These are phyloP conservation scores for Sebastes glaucus DNA, from an alignment of 2,797 vertebrate species.

Conservation along the genomic window DNA sequence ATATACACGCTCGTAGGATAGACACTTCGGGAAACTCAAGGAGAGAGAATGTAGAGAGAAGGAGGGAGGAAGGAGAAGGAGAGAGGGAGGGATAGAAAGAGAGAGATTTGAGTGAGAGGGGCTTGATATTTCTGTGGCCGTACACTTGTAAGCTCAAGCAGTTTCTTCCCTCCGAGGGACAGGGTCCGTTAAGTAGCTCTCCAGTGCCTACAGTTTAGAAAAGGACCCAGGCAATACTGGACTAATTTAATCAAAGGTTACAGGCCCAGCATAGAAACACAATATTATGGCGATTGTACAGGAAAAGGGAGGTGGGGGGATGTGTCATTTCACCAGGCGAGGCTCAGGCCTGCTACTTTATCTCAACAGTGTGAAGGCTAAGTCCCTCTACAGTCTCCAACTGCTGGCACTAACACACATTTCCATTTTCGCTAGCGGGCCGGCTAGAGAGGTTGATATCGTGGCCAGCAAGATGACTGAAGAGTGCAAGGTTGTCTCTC, in stretches of 20 bases:
- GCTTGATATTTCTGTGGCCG: slow-evolving; percentile 79
- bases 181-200: slow-evolving; percentile 82
- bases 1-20: background rate
- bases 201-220: slow-evolving; percentile 79
- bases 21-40: slow-evolving; percentile 47
- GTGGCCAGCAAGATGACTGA: slow-evolving; percentile 47
- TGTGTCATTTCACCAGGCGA: slow-evolving; percentile 79
- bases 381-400: slow-evolving; percentile 71
- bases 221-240: slow-evolving; percentile 78
- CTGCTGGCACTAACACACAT: slow-evolving; percentile 65
- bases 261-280: slow-evolving; percentile 80
- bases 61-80: slow-evolving; percentile 32
- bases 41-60: slow-evolving; percentile 48
- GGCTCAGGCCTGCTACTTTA: slow-evolving; percentile 80
- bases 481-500: slow-evolving; percentile 18
- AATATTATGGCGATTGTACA: slow-evolving; percentile 80
- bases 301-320: slow-evolving; percentile 68
- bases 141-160: slow-evolving; percentile 81
- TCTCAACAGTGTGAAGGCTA: slow-evolving; percentile 76
- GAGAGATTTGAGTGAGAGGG: slow-evolving; percentile 73
- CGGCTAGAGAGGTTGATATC: slow-evolving; percentile 58
- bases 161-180: slow-evolving; percentile 81
- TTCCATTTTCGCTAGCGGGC: slow-evolving; percentile 77
- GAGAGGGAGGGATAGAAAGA: slow-evolving; percentile 49
- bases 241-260: slow-evolving; percentile 86